These are phyloP conservation scores for Xenus cinereus DNA, from an alignment of 2,113 vertebrate genomes.

Conservation along the genomic window DNA sequence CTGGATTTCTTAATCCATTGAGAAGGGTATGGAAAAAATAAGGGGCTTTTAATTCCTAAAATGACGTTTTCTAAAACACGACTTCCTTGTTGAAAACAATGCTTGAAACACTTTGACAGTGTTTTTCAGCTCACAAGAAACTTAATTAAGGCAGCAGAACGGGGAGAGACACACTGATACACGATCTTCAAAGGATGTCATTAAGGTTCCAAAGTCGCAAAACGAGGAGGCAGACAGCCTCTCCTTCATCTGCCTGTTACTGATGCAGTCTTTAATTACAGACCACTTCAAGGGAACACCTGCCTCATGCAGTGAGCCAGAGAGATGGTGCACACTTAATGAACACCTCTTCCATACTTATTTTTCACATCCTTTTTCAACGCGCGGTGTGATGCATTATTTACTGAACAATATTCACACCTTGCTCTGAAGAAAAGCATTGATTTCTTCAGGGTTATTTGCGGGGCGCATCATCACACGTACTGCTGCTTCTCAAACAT, in stretches of 20 bases:
- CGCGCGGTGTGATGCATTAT: background rate
- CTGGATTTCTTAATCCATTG: background rate
- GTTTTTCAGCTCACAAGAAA: background rate
- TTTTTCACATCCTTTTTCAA: background rate
- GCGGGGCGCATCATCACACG: background rate
- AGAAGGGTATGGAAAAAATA: background rate
- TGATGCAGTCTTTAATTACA: conserved; percentile 35
- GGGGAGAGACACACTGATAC: background rate
- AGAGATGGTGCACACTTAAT: background rate
- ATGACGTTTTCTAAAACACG: background rate
- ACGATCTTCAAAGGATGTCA: conserved; percentile 7
- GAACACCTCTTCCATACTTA: background rate
- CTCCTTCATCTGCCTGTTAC: background rate
- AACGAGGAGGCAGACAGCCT: background rate
- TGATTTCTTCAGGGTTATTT: background rate
- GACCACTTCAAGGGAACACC: conserved; percentile 48
- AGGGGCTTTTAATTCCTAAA: background rate
- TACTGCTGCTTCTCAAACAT: background rate
- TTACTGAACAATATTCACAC: background rate
- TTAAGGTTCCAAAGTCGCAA: background rate
- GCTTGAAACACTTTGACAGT: background rate
- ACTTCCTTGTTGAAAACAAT: background rate
- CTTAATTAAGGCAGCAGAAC: conserved; percentile 3
- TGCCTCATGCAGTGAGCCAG: background rate
- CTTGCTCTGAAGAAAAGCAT: background rate